A percentile compares a stretch with the other conserved stretches of the same genome.
phyloP scores from a whole-genome alignment of 1,140 invertebrate species.

The Drosophila mayri region DNA sequence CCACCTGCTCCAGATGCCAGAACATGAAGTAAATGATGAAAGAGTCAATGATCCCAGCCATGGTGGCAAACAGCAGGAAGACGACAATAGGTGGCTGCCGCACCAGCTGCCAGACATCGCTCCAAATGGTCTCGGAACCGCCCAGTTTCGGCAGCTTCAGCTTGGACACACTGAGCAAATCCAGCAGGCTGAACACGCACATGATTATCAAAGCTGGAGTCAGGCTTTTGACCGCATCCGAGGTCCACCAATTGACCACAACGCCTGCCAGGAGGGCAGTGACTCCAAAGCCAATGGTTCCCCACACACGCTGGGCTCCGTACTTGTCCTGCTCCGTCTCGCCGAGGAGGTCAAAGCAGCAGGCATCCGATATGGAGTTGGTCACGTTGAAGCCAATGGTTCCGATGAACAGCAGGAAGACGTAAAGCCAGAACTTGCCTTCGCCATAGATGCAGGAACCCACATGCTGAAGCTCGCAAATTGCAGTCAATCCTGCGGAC shows the following conservation, averaged over 20 bases:
- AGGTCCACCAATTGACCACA: conserved; percentile 87
- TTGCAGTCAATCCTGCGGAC: conserved; percentile 24
- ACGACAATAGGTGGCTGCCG: conserved; percentile 87
- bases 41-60: conserved; percentile 90
- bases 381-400: conserved; percentile 91
- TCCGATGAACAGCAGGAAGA: conserved; percentile 89
- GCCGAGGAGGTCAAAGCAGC: conserved; percentile 93
- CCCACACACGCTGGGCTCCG: conserved; percentile 92
- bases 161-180: conserved; percentile 88
- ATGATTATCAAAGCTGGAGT: conserved; percentile 90
- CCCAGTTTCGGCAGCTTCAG: conserved; percentile 88
- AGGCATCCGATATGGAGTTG: conserved; percentile 92
- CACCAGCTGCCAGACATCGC: conserved; percentile 87
- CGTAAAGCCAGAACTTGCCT: conserved; percentile 89
- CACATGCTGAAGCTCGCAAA: conserved; percentile 36
- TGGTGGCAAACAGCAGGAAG: conserved; percentile 89
- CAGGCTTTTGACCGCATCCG: conserved; percentile 87
- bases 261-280: conserved; percentile 89
- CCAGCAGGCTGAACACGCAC: conserved; percentile 87
- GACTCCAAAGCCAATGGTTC: conserved; percentile 90
- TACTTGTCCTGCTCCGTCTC: conserved; percentile 88
- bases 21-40: conserved; percentile 93
- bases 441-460: conserved; percentile 86
- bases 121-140: conserved; percentile 88
- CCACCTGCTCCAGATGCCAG: conserved; percentile 92